These are phyloP conservation scores for Metopia argyrocephala DNA, from an alignment of 2,888 invertebrate genomes.

Conservation along the genomic window DNA sequence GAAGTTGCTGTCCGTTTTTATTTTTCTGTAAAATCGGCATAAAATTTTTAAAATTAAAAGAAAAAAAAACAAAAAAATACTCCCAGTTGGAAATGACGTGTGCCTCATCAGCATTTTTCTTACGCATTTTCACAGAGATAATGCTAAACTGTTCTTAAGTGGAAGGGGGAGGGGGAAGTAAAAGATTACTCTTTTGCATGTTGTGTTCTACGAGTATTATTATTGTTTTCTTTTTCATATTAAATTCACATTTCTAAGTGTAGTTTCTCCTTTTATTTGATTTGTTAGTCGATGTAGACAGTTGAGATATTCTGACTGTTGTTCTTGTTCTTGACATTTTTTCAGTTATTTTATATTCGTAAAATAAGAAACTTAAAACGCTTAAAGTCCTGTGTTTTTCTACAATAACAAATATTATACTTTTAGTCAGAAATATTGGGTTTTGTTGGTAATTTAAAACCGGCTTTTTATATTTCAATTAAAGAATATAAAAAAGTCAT, in stretches of 20 bases:
- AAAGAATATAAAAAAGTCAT: too few species aligned
- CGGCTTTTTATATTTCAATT: too few species aligned
- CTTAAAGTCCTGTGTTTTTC: too few species aligned
- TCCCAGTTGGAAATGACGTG: conserved; percentile 64
- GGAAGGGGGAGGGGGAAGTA: background rate
- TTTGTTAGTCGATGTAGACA: background rate
- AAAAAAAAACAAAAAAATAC: background rate
- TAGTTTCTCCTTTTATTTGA: background rate
- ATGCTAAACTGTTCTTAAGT: background rate
- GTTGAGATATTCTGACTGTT: background rate
- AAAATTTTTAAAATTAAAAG: conserved; percentile 57
- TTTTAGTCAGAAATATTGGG: too few species aligned
- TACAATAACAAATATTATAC: too few species aligned
- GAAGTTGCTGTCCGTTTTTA: conserved; percentile 20
- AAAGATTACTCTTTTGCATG: conserved; percentile 38
- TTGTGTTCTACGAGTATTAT: too few species aligned
- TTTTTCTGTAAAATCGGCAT: conserved; percentile 45
- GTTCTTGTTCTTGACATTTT: too few species aligned
- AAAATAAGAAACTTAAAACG: too few species aligned
- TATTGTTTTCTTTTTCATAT: background rate
- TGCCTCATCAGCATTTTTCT: conserved; percentile 66
- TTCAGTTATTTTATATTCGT: too few species aligned
- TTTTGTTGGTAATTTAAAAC: too few species aligned
- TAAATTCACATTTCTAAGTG: conserved; percentile 12
- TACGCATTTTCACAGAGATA: conserved; percentile 6